Percentiles rank a stretch among this genome's conserved stretches.
phyloP scores from a whole-genome alignment of 2,888 invertebrate species.

The Melieria crassipennis region DNA sequence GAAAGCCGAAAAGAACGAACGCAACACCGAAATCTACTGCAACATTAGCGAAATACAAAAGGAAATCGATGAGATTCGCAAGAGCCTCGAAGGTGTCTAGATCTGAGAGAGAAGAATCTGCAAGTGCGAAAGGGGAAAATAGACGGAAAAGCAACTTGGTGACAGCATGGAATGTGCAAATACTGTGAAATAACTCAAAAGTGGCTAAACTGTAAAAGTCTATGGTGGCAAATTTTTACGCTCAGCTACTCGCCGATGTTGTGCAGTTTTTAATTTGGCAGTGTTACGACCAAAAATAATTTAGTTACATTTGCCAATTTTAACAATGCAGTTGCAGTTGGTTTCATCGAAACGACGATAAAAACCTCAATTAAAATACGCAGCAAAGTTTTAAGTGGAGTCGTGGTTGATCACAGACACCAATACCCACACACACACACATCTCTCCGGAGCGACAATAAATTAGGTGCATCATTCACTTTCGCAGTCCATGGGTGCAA shows the following conservation, averaged over 20 bases:
- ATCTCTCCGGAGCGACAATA: slow-evolving; percentile 9
- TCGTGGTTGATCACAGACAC: not conserved
- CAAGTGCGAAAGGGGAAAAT: slow-evolving; percentile 15
- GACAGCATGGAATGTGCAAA: not conserved
- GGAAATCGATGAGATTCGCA: not conserved
- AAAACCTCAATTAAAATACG: slow-evolving; percentile 26
- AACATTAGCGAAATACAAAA: not conserved
- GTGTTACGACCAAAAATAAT: too few relatives aligned
- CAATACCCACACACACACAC: not conserved
- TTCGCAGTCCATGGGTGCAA: slow-evolving; percentile 24
- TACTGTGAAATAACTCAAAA: slow-evolving; percentile 4
- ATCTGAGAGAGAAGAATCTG: slow-evolving; percentile 2
- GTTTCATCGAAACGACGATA: not conserved
- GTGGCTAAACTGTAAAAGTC: slow-evolving; percentile 4
- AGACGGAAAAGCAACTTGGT: not conserved
- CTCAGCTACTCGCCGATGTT: slow-evolving; percentile 13
- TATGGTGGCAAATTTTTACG: slow-evolving; percentile 4
- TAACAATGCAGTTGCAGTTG: slow-evolving; percentile 11
- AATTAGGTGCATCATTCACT: slow-evolving; percentile 33
- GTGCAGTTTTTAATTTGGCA: too few relatives aligned
- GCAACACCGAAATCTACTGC: slow-evolving; percentile 16
- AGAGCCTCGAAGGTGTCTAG: slow-evolving; percentile 11
- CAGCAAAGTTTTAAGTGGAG: slow-evolving; percentile 17
- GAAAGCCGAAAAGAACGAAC: slow-evolving; percentile 18
- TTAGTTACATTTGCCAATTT: slow-evolving; percentile 28